Percentiles rank a stretch among this genome's conserved stretches.
phyloP scores from a whole-genome alignment of 2,113 vertebrate genomes.

The Neogobius melanostomus region DNA sequence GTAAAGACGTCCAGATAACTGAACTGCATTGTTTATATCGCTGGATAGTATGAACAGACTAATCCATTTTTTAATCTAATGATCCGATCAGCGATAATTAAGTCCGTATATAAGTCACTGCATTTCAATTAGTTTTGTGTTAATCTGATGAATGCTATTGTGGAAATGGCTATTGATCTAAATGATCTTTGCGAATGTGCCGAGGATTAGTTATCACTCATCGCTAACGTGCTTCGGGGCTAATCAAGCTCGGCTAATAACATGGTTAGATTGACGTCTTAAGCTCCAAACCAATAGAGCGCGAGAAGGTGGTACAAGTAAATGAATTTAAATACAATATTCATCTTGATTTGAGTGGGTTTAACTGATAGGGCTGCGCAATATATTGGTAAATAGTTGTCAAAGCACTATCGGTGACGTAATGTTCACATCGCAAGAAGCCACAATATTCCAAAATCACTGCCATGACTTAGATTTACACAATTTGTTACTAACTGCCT shows the following conservation, averaged over 20 bases:
- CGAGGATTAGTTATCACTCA: conserved; percentile 34
- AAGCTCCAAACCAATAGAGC: conserved; percentile 29
- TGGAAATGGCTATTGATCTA: background rate
- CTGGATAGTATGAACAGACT: background rate
- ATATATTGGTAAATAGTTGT: too few relatives aligned
- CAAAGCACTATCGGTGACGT: too few relatives aligned
- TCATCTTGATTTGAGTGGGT: background rate
- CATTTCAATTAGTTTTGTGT: conserved; percentile 18
- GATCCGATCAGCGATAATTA: background rate
- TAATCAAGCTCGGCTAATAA: conserved; percentile 38
- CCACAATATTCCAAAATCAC: too few relatives aligned
- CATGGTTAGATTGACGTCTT: conserved; percentile 35
- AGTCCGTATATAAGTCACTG: conserved; percentile 2
- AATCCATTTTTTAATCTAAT: background rate
- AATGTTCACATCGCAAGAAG: too few relatives aligned
- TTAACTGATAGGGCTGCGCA: background rate
- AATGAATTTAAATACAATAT: background rate
- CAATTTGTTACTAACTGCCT: too few relatives aligned
- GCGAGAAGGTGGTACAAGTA: conserved; percentile 29
- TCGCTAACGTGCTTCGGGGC: conserved; percentile 25
- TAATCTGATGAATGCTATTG: conserved; percentile 1
- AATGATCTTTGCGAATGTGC: conserved; percentile 22
- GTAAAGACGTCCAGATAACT: background rate
- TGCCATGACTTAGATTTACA: too few relatives aligned
- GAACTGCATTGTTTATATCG: background rate